A percentile compares a stretch with the other conserved stretches of the same genome.
phyloP scores from a whole-genome alignment of 2,888 invertebrate species.

The Andrena trimmerana region DNA sequence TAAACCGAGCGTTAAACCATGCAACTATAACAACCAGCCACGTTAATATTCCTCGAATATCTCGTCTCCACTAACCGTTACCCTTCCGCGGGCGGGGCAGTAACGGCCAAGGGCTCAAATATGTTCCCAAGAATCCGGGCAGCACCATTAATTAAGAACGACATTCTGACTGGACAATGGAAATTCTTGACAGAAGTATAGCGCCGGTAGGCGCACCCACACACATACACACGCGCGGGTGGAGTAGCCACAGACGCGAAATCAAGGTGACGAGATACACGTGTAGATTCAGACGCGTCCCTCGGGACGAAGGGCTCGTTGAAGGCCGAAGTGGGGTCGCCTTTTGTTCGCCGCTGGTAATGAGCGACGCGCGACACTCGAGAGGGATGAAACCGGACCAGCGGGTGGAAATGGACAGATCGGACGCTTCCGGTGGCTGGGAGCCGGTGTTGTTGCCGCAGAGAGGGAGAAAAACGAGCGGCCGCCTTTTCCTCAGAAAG shows the following conservation, averaged over 20 bases:
- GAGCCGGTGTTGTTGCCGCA: conserved; percentile 28
- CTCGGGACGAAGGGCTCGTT: conserved; percentile 40
- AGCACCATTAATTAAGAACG: conserved; percentile 47
- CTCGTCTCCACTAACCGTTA: not conserved
- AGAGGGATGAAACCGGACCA: conserved; percentile 50
- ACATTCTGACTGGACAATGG: conserved; percentile 42
- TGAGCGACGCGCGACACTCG: conserved; percentile 70
- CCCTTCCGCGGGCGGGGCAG: not conserved
- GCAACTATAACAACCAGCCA: not conserved
- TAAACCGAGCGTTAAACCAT: too few relatives aligned
- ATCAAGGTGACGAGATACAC: conserved; percentile 49
- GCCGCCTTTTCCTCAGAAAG: conserved; percentile 55
- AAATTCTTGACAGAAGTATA: conserved; percentile 28
- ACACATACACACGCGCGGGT: not conserved
- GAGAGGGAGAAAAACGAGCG: conserved; percentile 52
- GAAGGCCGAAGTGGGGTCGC: conserved; percentile 59
- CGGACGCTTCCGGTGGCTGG: conserved; percentile 58
- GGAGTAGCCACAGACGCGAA: not conserved
- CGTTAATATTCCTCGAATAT: conserved; percentile 6
- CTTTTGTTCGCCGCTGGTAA: conserved; percentile 71
- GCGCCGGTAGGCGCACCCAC: not conserved
- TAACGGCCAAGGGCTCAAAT: conserved; percentile 30
- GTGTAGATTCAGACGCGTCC: conserved; percentile 60
- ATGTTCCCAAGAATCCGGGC: conserved; percentile 49
- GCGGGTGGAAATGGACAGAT: conserved; percentile 67